Evolutionary conservation across 1,140 invertebrate genomes (phyloP), one percentile per base, ranked within the genome.

Genomic region (Chelonus insularis): DNA sequence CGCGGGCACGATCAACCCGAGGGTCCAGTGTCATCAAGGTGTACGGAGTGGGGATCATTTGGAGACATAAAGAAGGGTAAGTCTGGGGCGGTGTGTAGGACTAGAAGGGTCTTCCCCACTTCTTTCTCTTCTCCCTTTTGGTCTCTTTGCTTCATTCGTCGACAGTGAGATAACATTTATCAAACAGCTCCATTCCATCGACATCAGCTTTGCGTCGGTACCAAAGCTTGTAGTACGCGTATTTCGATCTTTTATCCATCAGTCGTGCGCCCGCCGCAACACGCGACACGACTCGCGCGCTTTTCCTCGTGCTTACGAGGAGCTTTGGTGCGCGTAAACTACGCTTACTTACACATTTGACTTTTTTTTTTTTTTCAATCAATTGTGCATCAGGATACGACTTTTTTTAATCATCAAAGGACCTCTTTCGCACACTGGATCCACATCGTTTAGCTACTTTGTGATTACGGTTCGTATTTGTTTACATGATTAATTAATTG

Each of bases 261-360:
- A 55, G 52, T 55, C 52, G 52, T 55, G 52, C 36, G 18, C 6
- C 9, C 45, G 23, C 45, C 45, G 23, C 45, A 20, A 48, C 45
- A 37, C 45, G 45, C 45, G 45, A 23, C 45, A 23, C 45, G 45
- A 48, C 41, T 48, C 45, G 45, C 32, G 52, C 16, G 32, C 20
- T 29, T 29, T 8, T 52, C 32, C 29, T 36, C 52, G 52, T 16
- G 25, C 34, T 4, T 16, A 43, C 14, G 41, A 16, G 41, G 16
- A 16, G 2, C 14, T 16, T 43, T 18, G 16, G 41, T 43, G 41
- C 41, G 12, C 14, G 41, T 16, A 7, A 16, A 14, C 9, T 39
- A 9, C 11, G n/a, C n/a, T n/a, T n/a, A n/a, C n/a, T n/a, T n/a
- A n/a, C 36, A n/a, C 7, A 12, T 12, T 11, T n/a, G 5, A 5